These are phyloP conservation scores for Anguilla rostrata DNA, from an alignment of 2,113 vertebrate genomes.

Conservation along the genomic window DNA sequence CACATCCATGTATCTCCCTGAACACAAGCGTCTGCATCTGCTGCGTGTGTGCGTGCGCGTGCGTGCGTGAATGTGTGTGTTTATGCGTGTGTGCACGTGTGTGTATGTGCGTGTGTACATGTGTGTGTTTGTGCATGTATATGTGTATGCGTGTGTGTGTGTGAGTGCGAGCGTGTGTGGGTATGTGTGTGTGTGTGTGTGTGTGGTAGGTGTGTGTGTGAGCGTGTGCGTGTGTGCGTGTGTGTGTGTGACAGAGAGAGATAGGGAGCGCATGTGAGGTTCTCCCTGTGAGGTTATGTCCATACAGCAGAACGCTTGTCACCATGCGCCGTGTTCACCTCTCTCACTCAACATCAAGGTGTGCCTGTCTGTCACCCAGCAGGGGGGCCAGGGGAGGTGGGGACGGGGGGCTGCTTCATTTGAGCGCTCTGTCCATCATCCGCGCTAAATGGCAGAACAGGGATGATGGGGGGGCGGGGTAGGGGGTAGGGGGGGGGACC, in stretches of 20 bases:
- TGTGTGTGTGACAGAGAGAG: conserved; percentile 31
- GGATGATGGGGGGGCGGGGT: conserved; percentile 37
- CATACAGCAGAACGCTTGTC: conserved; percentile 66
- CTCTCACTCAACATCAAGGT: conserved; percentile 68
- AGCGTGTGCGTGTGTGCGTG: conserved; percentile 6
- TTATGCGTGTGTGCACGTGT: neutral
- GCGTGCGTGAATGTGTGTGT: conserved; percentile 32
- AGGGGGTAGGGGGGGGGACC: conserved; percentile 48
- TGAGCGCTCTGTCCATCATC: conserved; percentile 14
- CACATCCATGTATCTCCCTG: neutral
- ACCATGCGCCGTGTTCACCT: conserved; percentile 68
- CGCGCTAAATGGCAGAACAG: conserved; percentile 9
- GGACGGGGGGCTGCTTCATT: conserved; percentile 51
- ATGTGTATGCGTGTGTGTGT: conserved; percentile 33
- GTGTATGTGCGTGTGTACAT: conserved; percentile 29
- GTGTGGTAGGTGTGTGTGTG: too few relatives aligned
- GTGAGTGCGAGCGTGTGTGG: conserved; percentile 21
- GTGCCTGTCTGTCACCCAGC: conserved; percentile 70
- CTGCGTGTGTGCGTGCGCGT: neutral
- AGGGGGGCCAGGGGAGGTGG: conserved; percentile 48
- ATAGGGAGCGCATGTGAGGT: conserved; percentile 56
- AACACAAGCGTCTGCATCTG: neutral
- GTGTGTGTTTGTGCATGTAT: conserved; percentile 32
- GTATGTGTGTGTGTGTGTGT: conserved; percentile 28
- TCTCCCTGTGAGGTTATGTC: conserved; percentile 63